Evolutionary conservation across 2,888 invertebrate species (phyloP), one percentile per base, ranked within the genome.

Genomic region (Acanthococcus lagerstroemiae): DNA sequence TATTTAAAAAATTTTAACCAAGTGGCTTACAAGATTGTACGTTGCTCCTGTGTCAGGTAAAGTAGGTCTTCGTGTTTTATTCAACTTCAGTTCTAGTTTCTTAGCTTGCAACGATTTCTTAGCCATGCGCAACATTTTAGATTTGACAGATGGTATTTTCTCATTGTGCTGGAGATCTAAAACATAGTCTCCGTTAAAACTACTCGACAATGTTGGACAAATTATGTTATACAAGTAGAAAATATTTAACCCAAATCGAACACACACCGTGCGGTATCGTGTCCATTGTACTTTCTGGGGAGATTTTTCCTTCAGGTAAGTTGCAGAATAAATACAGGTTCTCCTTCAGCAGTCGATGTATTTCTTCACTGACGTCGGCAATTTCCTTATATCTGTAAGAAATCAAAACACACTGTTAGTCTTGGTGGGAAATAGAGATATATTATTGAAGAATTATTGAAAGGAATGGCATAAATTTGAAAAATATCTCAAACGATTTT

Each of bases 261-360:
- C n/a, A n/a, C n/a, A n/a, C n/a, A n/a, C n/a, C n/a, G n/a, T n/a
- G n/a, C n/a, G n/a, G n/a, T n/a, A n/a, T n/a, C n/a, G n/a, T n/a
- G n/a, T n/a, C n/a, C n/a, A n/a, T n/a, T n/a, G n/a, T n/a, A n/a
- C n/a, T n/a, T n/a, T n/a, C n/a, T n/a, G n/a, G n/a, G n/a, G n/a
- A n/a, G n/a, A n/a, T n/a, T n/a, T n/a, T n/a, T n/a, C n/a, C n/a
- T 45, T 71, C 67, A 22, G 73, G 69, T 48, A 85, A 78, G 72
- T 88, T 84, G 71, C 86, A 85, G 72, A 86, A 86, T 4, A 89
- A 73, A 66, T 82, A 82, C 70, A 84, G 84, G 75, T 90, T 89
- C 3, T 82, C 78, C 26, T 78, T 77, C 68, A 89, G 77, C 17
- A 85, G 76, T 4, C 78, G 73, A 68, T 79, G 74, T 45, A 88